A percentile compares a stretch with the other conserved stretches of the same genome.
Evolutionary conservation across 1,140 invertebrate genomes (phyloP).

Genomic region (Pseudomyrmex gracilis): DNA sequence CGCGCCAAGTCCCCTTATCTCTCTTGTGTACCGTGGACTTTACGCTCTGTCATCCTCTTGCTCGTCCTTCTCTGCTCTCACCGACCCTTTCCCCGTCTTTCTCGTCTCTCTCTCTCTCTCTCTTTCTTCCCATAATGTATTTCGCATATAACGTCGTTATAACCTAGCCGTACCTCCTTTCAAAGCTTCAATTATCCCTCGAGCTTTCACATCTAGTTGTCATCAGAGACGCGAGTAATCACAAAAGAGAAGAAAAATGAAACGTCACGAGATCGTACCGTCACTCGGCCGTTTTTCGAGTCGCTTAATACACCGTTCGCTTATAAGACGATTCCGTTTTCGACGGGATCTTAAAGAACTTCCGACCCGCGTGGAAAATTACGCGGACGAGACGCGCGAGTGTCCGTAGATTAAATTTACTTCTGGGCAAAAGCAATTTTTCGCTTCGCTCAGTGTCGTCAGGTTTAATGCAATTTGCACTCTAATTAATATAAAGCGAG

Average conservation of each 20-base stretch:
- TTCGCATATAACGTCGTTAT: constrained; percentile 8
- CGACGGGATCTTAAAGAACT: constrained; percentile 56
- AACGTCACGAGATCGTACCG: constrained; percentile 8
- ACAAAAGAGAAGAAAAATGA: constrained; percentile 28
- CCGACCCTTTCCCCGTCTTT: not conserved
- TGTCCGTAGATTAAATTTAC: constrained; percentile 56
- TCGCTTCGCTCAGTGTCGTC: constrained; percentile 59
- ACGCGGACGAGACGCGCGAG: constrained; percentile 34
- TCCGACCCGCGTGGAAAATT: constrained; percentile 49
- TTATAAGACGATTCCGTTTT: constrained; percentile 35
- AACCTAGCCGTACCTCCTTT: constrained; percentile 59
- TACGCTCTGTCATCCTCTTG: constrained; percentile 36
- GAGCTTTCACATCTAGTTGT: constrained; percentile 23
- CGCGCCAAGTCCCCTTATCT: constrained; percentile 57
- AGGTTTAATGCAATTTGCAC: constrained; percentile 58
- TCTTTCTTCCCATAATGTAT: constrained; percentile 34
- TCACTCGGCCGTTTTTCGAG: constrained; percentile 20
- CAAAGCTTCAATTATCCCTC: constrained; percentile 74
- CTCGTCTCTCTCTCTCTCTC: not conserved
- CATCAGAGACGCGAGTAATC: not conserved
- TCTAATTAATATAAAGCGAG: constrained; percentile 56
- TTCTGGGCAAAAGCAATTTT: constrained; percentile 55
- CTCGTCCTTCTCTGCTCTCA: not conserved
- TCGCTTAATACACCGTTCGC: constrained; percentile 38
- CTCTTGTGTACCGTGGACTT: constrained; percentile 61